phyloP scores from a whole-genome alignment of 2,113 vertebrate genomes.

The Dendropsophus ebraccatus region DNA sequence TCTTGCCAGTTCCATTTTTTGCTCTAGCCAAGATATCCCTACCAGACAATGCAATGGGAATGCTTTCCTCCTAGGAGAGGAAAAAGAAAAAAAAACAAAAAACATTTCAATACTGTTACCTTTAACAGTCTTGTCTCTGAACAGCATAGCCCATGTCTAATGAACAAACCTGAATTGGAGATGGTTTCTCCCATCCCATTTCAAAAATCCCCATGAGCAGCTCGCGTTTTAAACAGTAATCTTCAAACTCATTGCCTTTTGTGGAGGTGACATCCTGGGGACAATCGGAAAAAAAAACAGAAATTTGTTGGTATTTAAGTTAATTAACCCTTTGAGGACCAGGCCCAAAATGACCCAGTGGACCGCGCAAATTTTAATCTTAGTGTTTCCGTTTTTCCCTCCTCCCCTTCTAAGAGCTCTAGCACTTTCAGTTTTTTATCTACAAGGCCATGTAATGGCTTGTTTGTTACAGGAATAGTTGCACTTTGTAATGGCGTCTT shows the following conservation, averaged over 20 bases:
- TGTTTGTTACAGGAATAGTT: no score
- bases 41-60: constrained; percentile 98
- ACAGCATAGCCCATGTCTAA: background rate
- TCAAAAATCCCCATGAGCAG: constrained; percentile 99
- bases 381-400: no score
- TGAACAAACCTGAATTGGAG: constrained; percentile 92
- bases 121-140: background rate
- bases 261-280: constrained; percentile 96
- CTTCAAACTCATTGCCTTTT: constrained; percentile 99
- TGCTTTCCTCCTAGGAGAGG: constrained; percentile 94
- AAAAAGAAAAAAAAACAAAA: background rate
- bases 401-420: no score
- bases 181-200: constrained; percentile 99
- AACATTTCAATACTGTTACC: background rate
- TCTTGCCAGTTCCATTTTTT: constrained; percentile 99
- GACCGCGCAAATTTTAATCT: no score
- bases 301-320: no score
- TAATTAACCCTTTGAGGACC: no score
- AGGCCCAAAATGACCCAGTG: no score
- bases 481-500: no score
- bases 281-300: background rate
- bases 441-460: no score
- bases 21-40: constrained; percentile 99
- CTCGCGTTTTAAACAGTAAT: constrained; percentile 99
- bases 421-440: no score